Evolutionary conservation across 2,888 invertebrate genomes (phyloP).

Genomic region (Cryptophagus acutangulus): DNA sequence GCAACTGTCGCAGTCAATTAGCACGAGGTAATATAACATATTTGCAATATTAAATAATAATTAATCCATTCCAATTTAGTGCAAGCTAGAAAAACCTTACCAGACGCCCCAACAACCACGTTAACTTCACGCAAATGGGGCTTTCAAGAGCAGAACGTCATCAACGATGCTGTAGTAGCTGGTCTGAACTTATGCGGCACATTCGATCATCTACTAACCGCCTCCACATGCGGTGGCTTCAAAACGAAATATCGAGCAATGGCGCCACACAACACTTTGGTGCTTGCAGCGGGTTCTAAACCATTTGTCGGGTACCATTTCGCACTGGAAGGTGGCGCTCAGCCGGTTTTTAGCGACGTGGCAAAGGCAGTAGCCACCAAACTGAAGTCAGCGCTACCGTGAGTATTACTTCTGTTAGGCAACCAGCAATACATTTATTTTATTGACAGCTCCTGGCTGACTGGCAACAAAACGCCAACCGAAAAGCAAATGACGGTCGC

Average conservation of each 20-base stretch:
- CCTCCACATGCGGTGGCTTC: constrained; percentile 72
- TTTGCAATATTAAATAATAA: constrained; percentile 8
- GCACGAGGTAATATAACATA: constrained; percentile 60
- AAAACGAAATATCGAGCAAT: constrained; percentile 66
- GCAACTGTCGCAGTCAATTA: constrained; percentile 72
- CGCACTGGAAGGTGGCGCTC: constrained; percentile 80
- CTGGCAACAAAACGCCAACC: constrained; percentile 47
- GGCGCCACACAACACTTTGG: constrained; percentile 70
- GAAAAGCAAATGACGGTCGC: constrained; percentile 45
- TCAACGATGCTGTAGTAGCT: constrained; percentile 73
- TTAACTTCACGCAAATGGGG: constrained; percentile 81
- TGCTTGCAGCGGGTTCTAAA: constrained; percentile 71
- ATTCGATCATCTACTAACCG: constrained; percentile 82
- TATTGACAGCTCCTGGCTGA: constrained; percentile 50
- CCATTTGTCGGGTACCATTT: constrained; percentile 88
- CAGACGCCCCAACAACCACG: background rate
- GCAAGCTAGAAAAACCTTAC: constrained; percentile 2
- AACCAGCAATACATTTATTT: constrained; percentile 1
- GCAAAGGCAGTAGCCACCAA: constrained; percentile 80
- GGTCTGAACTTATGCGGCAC: constrained; percentile 67
- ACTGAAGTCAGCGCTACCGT: constrained; percentile 75
- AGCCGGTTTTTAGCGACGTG: constrained; percentile 82
- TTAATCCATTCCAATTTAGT: constrained; percentile 1
- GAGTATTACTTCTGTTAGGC: too few species aligned
- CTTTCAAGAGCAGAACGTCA: constrained; percentile 69